These are phyloP conservation scores for Microtus oregoni DNA, from an alignment of 2,113 vertebrate genomes.

Conservation along the genomic window DNA sequence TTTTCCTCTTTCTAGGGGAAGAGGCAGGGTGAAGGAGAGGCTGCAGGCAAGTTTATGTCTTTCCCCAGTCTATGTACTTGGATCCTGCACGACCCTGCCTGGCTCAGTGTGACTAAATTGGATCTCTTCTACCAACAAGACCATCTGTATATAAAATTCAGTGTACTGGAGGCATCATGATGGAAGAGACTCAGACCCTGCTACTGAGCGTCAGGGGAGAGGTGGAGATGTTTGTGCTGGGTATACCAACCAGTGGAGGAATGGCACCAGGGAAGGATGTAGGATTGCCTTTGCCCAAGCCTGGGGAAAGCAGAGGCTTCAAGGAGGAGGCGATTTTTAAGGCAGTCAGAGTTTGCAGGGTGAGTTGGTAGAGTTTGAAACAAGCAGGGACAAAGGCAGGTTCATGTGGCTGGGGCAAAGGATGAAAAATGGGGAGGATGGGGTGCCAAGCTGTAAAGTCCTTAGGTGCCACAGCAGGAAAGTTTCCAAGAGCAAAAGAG, in stretches of 20 bases:
- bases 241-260: too few relatives aligned
- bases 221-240: neutral
- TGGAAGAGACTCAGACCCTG: neutral
- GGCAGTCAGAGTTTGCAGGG: neutral
- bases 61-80: neutral
- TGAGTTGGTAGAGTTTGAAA: neutral
- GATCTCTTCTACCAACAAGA: neutral
- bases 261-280: neutral
- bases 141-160: neutral
- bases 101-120: neutral
- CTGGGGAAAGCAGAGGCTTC: conserved; percentile 13
- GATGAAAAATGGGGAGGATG: neutral
- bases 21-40: neutral
- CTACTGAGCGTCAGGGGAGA: neutral
- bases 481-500: neutral
- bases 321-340: neutral
- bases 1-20: conserved; percentile 65
- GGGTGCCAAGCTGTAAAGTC: neutral
- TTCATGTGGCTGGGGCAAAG: neutral
- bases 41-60: neutral
- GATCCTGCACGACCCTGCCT: neutral
- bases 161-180: neutral
- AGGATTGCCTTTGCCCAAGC: neutral
- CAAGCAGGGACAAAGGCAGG: neutral
- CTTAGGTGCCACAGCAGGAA: neutral